Evolutionary conservation across 2,797 vertebrate genomes (phyloP), one percentile per base, ranked within the genome.

Genomic region (Acrossocheilus wenchowensis): DNA sequence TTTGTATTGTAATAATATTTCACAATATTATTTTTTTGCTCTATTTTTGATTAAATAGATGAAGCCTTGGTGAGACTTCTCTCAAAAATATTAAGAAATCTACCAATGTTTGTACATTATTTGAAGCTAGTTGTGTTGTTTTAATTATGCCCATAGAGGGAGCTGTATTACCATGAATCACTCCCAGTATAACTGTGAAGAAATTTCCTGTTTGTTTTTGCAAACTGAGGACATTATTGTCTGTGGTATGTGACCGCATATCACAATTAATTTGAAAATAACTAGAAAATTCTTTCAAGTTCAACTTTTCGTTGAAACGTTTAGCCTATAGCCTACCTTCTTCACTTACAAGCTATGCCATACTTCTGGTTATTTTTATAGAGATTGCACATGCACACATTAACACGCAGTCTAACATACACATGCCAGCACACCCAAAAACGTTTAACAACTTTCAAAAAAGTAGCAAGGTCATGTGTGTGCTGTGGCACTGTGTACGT

Each of bases 61-160:
- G 10, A 8, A 60, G 36, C 52, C 23, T 23, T 54, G 19, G 10
- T 43, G 39, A 57, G 0, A 43, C 15, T 26, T n/a, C 3, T 79
- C 43, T 79, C 2, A 62, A 41, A 62, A 43, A 62, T 5, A 43
- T 62, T 15, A 41, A 4, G 14, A 15, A 41, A 19, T 79, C 23
- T 41, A 39, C 6, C 21, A 57, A n/a, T 36, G 12, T 41, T 60
- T 54, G 12, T 41, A n/a, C 3, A 45, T 7, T 26, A n/a, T 66
- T 19, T 80, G 15, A 36, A 30, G 60, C 45, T 21, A 23, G 19
- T 45, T 68, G 66, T 79, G 64, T n/a, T 68, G 36, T 36, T 45
- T 45, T 71, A 30, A 45, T 34, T 78, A 8, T 71, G 5, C 66
- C 83, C 6, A 60, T 57, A 85, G 75, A 72, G 75, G 83, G 75